Evolutionary conservation across 2,888 invertebrate genomes (phyloP).

Genomic region (Hirtodrosophila duncani): DNA sequence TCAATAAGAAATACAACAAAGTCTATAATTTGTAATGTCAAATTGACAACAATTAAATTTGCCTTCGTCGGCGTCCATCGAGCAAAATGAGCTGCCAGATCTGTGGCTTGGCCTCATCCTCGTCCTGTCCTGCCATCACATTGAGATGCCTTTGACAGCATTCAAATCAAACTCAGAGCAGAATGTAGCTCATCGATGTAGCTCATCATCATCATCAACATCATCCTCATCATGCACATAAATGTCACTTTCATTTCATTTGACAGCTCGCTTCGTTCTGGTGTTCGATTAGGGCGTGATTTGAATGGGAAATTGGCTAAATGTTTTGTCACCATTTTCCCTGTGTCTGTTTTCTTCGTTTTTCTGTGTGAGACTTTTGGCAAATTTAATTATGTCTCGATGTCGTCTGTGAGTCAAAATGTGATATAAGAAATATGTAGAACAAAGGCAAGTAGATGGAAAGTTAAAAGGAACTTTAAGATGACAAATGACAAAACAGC

Average conservation of each 20-base stretch:
- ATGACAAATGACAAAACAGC: constrained; percentile 11
- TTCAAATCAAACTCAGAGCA: constrained; percentile 60
- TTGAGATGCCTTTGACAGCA: constrained; percentile 65
- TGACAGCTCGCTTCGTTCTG: constrained; percentile 46
- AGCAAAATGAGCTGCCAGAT: constrained; percentile 16
- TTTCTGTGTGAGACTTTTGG: constrained; percentile 4
- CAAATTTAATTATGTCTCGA: constrained; percentile 46
- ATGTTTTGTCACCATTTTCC: constrained; percentile 6
- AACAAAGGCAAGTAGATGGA: not conserved
- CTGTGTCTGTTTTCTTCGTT: constrained; percentile 5
- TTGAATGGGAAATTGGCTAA: constrained; percentile 57
- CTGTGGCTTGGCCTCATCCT: constrained; percentile 14
- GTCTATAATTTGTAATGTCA: constrained; percentile 44
- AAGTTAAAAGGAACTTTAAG: not conserved
- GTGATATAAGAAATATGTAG: not conserved
- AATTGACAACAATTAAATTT: constrained; percentile 56
- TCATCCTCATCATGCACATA: constrained; percentile 47
- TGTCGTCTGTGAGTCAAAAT: constrained; percentile 13
- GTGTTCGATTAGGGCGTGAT: constrained; percentile 59
- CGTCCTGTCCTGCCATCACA: constrained; percentile 36
- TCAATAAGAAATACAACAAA: constrained; percentile 10
- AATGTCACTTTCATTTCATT: constrained; percentile 63
- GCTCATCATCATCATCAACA: constrained; percentile 20
- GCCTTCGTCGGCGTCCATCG: constrained; percentile 4
- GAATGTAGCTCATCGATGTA: constrained; percentile 20